A percentile compares a stretch with the other conserved stretches of the same genome.
Evolutionary conservation across 2,888 invertebrate species (phyloP).

Genomic region (Caenorhabditis sinica): DNA sequence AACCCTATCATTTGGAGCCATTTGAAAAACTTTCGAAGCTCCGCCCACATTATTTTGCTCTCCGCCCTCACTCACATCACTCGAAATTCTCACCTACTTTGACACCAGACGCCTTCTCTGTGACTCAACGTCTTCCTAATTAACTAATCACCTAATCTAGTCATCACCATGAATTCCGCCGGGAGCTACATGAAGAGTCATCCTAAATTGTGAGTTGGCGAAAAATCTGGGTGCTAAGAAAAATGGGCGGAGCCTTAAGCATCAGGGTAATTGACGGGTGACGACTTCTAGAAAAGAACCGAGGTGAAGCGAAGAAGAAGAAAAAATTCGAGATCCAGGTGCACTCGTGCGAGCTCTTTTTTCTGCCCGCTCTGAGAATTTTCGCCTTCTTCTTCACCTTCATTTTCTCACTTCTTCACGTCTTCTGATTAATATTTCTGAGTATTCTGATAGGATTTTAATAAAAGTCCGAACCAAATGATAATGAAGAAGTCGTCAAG

Average conservation of each 20-base stretch:
- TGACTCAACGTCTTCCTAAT: conserved; percentile 8
- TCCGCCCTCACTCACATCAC: conserved; percentile 12
- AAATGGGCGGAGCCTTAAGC: conserved; percentile 28
- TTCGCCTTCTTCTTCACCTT: not conserved
- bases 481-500: conserved; percentile 50
- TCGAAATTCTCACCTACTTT: not conserved
- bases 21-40: conserved; percentile 10
- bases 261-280: conserved; percentile 41
- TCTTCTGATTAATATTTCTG: not conserved
- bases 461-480: no score
- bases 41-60: conserved; percentile 26
- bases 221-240: not conserved
- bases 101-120: not conserved
- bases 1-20: conserved; percentile 32
- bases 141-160: conserved; percentile 12
- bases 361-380: conserved; percentile 7
- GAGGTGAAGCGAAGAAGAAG: conserved; percentile 1
- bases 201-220: conserved; percentile 51
- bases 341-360: conserved; percentile 33
- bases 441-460: not conserved
- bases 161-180: conserved; percentile 24
- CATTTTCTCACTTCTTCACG: not conserved
- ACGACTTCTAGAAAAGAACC: not conserved
- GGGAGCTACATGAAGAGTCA: conserved; percentile 27
- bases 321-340: conserved; percentile 54